A percentile compares a stretch with the other conserved stretches of the same genome.
phyloP scores from a whole-genome alignment of 2,113 vertebrate genomes.

The Eclectus roratus region DNA sequence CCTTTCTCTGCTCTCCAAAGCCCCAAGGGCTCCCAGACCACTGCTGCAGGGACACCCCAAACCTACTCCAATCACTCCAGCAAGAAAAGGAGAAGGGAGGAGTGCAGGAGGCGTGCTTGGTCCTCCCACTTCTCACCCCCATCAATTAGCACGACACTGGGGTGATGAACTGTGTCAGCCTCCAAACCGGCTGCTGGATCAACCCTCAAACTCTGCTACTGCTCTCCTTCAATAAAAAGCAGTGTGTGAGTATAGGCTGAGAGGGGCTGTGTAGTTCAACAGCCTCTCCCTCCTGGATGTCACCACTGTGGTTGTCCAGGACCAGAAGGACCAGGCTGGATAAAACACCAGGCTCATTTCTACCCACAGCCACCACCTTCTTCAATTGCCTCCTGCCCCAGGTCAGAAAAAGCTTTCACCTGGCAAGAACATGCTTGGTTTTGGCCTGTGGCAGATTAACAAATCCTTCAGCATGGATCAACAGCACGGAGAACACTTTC shows the following conservation, averaged over 20 bases:
- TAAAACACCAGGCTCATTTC: not conserved
- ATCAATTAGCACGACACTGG: rapidly evolving
- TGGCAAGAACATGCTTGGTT: rapidly evolving
- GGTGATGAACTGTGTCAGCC: not conserved
- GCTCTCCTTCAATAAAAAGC: not conserved
- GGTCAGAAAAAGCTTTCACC: not conserved
- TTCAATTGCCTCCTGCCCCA: not conserved
- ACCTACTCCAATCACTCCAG: not conserved
- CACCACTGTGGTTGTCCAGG: not conserved
- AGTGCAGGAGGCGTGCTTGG: rapidly evolving
- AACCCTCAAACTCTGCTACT: not conserved
- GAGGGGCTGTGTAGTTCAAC: not conserved
- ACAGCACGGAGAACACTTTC: not conserved
- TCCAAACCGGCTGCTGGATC: not conserved
- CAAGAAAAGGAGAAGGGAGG: not conserved
- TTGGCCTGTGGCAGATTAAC: not conserved
- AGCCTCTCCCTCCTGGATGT: not conserved
- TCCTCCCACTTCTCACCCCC: not conserved
- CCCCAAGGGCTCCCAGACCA: not conserved
- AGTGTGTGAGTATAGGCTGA: not conserved
- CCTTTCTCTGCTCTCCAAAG: not conserved
- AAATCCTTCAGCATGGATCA: not conserved
- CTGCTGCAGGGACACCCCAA: not conserved
- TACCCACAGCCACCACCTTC: not conserved
- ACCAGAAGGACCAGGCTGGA: not conserved